Evolutionary conservation across 2,113 vertebrate species (phyloP), one percentile per base, ranked within the genome.

Genomic region (Protobothrops mucrosquamatus): DNA sequence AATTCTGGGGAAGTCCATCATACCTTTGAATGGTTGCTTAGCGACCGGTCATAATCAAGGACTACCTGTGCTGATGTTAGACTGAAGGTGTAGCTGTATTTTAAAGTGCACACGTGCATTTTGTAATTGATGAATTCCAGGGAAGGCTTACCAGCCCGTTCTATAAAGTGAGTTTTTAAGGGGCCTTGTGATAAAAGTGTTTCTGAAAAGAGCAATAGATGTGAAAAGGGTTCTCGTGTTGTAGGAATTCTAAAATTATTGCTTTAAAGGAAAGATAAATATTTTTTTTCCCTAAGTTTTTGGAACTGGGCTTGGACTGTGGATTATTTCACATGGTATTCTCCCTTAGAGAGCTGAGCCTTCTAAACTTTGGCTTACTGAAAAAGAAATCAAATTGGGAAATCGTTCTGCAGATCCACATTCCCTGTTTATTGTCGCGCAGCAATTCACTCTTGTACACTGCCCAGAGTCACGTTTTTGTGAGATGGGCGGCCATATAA

Each of bases 331-430:
- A 92, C 29, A 20, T 39, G 46, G 92, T 93, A 61, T 61, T 88
- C 64, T 90, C 74, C 87, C 89, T 90, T 64, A 94, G 89, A 85
- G 91, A 93, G 88, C 0, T 85, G 94, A 93, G 94, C 0, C 91
- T 95, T 86, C 97, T 96, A 94, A 95, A 61, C 9, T 96, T 90
- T 91, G 55, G n/a, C 18, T 92, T 89, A 87, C 95, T 94, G 94
- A 95, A 95, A 96, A 96, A 95, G 96, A 89, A 46, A 87, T 96
- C 24, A 81, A 92, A 26, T 85, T 91, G 90, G 51, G 94, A 90
- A 95, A 52, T 92, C 61, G 43, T 94, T 43, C n/a, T 92, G 5
- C 74, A 39, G 85, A 10, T 64, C 92, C 64, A 87, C 10, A 89
- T 88, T 89, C 39, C 94, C 95, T 89, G 81, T 94, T 95, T 91